phyloP scores from a whole-genome alignment of 2,113 vertebrate species.

The Brienomyrus longianalis region DNA sequence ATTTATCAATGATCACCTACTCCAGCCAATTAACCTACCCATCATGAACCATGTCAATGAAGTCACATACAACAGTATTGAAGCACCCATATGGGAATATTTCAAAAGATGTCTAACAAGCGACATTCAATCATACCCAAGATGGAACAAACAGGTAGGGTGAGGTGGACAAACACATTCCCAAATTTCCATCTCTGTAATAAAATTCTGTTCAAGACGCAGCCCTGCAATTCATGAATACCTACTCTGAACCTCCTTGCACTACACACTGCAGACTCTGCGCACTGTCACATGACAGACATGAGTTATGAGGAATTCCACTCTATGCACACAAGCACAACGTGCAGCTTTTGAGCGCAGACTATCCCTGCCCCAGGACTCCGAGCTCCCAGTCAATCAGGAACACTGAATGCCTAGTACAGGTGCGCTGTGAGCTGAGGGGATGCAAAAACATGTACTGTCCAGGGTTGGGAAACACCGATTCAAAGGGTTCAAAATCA shows the following conservation, averaged over 20 bases:
- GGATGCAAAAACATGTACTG: background rate
- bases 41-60: background rate
- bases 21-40: background rate
- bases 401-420: too few species aligned
- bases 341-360: background rate
- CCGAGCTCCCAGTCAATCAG: background rate
- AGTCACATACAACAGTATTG: background rate
- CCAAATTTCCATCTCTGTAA: background rate
- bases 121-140: background rate
- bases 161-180: background rate
- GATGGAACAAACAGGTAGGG: background rate
- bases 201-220: background rate
- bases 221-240: background rate
- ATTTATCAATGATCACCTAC: background rate
- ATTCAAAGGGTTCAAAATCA: background rate
- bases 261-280: background rate
- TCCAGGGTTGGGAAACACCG: too few species aligned
- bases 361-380: background rate
- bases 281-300: too few species aligned
- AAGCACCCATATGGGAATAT: background rate
- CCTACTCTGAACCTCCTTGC: background rate
- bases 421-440: too few species aligned
- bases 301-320: background rate
- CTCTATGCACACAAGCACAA: background rate
- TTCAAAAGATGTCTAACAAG: background rate